Percentiles rank a stretch among this genome's conserved stretches.
These are phyloP conservation scores for Ips nitidus DNA, from an alignment of 1,140 invertebrate species.

Conservation along the genomic window DNA sequence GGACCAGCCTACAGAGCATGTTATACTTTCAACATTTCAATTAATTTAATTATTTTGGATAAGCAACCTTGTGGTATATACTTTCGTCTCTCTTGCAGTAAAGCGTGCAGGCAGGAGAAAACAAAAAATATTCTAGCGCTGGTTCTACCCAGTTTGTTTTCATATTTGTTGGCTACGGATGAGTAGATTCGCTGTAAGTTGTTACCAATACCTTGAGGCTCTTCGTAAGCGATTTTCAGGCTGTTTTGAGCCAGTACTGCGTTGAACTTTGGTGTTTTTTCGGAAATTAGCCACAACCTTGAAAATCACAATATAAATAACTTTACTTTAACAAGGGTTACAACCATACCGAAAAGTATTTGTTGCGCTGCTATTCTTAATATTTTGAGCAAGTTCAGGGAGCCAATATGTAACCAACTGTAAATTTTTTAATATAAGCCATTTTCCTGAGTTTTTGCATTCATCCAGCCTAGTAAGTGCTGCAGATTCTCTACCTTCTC, in stretches of 20 bases:
- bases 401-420: constrained; percentile 83
- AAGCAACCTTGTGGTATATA: constrained; percentile 71
- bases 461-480: constrained; percentile 57
- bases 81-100: constrained; percentile 83
- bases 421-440: constrained; percentile 86
- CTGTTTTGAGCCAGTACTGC: constrained; percentile 52
- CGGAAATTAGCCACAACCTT: constrained; percentile 76
- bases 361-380: constrained; percentile 62
- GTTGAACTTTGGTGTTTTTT: constrained; percentile 68
- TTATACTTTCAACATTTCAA: no score
- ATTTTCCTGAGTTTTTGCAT: constrained; percentile 52
- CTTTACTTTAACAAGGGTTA: background rate
- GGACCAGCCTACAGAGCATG: constrained; percentile 67
- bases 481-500: constrained; percentile 60
- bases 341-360: constrained; percentile 51
- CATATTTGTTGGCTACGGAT: constrained; percentile 49
- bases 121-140: constrained; percentile 64
- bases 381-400: constrained; percentile 70
- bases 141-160: constrained; percentile 43
- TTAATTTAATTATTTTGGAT: no score
- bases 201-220: constrained; percentile 64
- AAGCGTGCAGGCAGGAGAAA: constrained; percentile 81
- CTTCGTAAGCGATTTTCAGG: constrained; percentile 85
- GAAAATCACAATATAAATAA: constrained; percentile 51
- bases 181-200: constrained; percentile 57